Evolutionary conservation across 1,140 invertebrate species (phyloP).

Genomic region (Solenopsis invicta): DNA sequence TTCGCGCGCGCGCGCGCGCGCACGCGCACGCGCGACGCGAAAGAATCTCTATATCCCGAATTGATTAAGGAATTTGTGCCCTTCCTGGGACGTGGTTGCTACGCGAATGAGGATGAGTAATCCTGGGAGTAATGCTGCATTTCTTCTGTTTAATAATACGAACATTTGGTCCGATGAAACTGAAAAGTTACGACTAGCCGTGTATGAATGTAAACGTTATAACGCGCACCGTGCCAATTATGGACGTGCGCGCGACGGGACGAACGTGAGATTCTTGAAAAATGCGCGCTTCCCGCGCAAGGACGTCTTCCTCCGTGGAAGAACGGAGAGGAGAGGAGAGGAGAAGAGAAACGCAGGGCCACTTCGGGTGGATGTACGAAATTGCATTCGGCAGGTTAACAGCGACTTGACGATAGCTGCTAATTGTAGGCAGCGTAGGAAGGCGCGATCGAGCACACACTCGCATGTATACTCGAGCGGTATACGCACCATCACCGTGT

Average conservation of each 20-base stretch:
- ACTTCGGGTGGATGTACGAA: slow-evolving; percentile 60
- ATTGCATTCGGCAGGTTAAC: slow-evolving; percentile 73
- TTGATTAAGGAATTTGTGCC: too few relatives aligned
- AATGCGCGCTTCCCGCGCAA: neutral
- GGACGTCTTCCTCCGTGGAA: neutral
- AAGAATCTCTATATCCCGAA: too few relatives aligned
- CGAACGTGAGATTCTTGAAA: neutral
- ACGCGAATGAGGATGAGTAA: too few relatives aligned
- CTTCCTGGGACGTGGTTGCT: too few relatives aligned
- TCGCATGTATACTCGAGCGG: slow-evolving; percentile 27
- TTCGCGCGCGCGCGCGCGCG: neutral
- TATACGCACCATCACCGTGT: slow-evolving; percentile 67
- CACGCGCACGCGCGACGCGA: neutral
- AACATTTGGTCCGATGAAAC: neutral
- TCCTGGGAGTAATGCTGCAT: too few relatives aligned
- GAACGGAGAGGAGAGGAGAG: neutral
- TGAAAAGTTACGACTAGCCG: neutral
- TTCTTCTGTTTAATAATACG: too few relatives aligned
- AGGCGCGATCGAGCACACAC: slow-evolving; percentile 47
- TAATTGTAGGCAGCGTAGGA: slow-evolving; percentile 80
- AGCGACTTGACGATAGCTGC: slow-evolving; percentile 73
- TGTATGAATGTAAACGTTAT: neutral
- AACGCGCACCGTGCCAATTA: slow-evolving; percentile 15
- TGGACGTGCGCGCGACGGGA: neutral
- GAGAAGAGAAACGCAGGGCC: neutral